These are phyloP conservation scores for Chironomus riparius DNA, from an alignment of 2,888 invertebrate species.

Conservation along the genomic window DNA sequence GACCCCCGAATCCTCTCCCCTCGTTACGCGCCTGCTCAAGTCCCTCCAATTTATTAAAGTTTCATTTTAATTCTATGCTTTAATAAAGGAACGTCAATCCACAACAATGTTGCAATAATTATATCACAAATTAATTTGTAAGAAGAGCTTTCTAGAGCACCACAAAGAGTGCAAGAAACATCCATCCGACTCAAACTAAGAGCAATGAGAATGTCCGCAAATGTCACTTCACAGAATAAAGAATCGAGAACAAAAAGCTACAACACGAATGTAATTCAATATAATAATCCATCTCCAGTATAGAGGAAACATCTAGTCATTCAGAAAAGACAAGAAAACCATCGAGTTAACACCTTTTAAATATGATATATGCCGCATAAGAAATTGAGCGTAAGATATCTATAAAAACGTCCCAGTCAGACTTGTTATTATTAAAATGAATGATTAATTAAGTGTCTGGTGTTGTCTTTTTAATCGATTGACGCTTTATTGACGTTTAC, in stretches of 20 bases:
- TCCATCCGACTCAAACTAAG: not conserved
- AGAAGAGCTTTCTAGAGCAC: too few relatives aligned
- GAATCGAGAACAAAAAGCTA: not conserved
- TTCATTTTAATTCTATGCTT: too few relatives aligned
- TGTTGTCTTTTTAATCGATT: slow-evolving; percentile 15
- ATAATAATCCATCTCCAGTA: not conserved
- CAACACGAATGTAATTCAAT: not conserved
- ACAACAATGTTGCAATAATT: too few relatives aligned
- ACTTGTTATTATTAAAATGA: not conserved
- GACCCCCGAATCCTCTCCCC: too few relatives aligned
- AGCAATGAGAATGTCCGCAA: not conserved
- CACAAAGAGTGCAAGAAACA: not conserved
- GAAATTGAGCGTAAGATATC: not conserved
- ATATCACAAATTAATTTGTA: too few relatives aligned
- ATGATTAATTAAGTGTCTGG: slow-evolving; percentile 24
- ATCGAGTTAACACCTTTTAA: too few relatives aligned
- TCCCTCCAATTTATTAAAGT: too few relatives aligned
- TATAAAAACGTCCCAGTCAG: not conserved
- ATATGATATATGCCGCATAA: not conserved
- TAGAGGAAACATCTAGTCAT: not conserved
- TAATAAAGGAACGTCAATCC: too few relatives aligned
- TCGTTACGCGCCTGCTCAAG: too few relatives aligned
- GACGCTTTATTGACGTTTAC: slow-evolving; percentile 1
- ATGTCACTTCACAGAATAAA: not conserved
- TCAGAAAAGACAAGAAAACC: too few relatives aligned